Percentiles rank a stretch among this genome's conserved stretches.
These are phyloP conservation scores for Craniophora ligustri DNA, from an alignment of 2,888 invertebrate genomes.

Conservation along the genomic window DNA sequence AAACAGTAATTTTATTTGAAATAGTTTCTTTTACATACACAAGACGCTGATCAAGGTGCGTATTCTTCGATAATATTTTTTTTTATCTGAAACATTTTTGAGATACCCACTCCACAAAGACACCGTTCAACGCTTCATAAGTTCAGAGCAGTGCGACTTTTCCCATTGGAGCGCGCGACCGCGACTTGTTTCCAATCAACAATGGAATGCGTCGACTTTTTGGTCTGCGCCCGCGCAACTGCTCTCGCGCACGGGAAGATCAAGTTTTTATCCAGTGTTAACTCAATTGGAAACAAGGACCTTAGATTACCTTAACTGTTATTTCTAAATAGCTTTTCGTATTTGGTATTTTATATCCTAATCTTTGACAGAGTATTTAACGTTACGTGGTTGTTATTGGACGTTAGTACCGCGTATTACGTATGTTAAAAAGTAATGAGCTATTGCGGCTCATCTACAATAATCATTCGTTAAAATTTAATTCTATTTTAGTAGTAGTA, in stretches of 20 bases:
- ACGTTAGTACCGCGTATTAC: too few relatives aligned
- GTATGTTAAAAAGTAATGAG: too few relatives aligned
- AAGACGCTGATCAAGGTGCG: background rate
- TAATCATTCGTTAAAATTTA: too few relatives aligned
- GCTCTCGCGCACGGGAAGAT: slow-evolving; percentile 65
- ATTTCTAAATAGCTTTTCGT: slow-evolving; percentile 50
- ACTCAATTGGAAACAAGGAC: slow-evolving; percentile 71
- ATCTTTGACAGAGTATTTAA: too few relatives aligned
- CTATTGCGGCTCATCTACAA: too few relatives aligned
- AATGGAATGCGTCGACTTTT: slow-evolving; percentile 85
- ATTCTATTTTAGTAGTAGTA: too few relatives aligned
- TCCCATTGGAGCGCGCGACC: slow-evolving; percentile 78
- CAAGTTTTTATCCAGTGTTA: slow-evolving; percentile 74
- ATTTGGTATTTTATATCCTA: slow-evolving; percentile 21
- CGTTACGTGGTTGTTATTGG: too few relatives aligned
- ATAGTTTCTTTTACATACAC: background rate
- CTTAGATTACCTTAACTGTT: slow-evolving; percentile 69
- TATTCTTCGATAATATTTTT: too few relatives aligned
- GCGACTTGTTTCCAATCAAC: slow-evolving; percentile 85
- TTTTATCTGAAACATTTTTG: background rate
- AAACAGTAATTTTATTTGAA: too few relatives aligned
- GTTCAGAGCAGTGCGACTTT: slow-evolving; percentile 73
- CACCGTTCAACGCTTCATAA: slow-evolving; percentile 58
- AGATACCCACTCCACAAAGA: slow-evolving; percentile 67
- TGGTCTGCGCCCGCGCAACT: slow-evolving; percentile 70